Percentiles rank a stretch among this genome's conserved stretches.
Conservation (phyloP, 1,140 invertebrate species). For the Lethrus apterus region DNA sequence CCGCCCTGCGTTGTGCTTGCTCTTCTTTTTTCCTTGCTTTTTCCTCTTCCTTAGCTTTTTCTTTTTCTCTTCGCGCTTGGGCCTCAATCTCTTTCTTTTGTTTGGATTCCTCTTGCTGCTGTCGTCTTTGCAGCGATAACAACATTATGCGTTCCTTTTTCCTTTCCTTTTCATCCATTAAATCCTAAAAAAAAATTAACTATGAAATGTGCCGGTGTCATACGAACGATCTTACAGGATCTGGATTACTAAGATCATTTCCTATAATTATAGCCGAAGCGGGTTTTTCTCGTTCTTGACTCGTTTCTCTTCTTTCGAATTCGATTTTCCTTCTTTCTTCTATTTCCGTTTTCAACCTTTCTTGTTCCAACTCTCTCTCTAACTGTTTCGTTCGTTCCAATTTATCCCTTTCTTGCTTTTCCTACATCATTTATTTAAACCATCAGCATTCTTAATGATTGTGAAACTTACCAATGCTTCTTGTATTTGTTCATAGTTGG, state of each 20-base stretch:
- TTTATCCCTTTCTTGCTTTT: slow-evolving; percentile 5
- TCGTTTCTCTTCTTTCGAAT: slow-evolving; percentile 43
- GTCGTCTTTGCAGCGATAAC: slow-evolving; percentile 74
- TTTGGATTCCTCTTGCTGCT: slow-evolving; percentile 82
- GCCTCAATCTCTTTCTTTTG: slow-evolving; percentile 78
- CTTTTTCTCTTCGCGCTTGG: slow-evolving; percentile 65
- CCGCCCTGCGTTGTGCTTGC: slow-evolving; percentile 74
- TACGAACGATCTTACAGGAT: slow-evolving; percentile 52
- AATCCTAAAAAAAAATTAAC: slow-evolving; percentile 49
- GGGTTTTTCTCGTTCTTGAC: slow-evolving; percentile 43
- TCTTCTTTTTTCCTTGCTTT: slow-evolving; percentile 82
- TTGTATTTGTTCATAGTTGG: slow-evolving; percentile 1
- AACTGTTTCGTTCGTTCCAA: slow-evolving; percentile 26
- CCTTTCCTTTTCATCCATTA: slow-evolving; percentile 79
- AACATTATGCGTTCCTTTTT: slow-evolving; percentile 86
- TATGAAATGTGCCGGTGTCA: background rate
- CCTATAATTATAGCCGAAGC: slow-evolving; percentile 58
- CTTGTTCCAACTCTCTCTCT: slow-evolving; percentile 41
- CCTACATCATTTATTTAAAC: slow-evolving; percentile 1
- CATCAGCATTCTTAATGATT: background rate
- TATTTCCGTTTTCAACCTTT: slow-evolving; percentile 40
- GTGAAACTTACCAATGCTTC: background rate
- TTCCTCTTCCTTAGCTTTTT: slow-evolving; percentile 80
- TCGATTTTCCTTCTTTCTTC: slow-evolving; percentile 40
- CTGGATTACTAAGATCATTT: slow-evolving; percentile 54